Percentiles rank a stretch among this genome's conserved stretches.
phyloP scores from a whole-genome alignment of 2,888 invertebrate species.

The Scrobipalpa costella region DNA sequence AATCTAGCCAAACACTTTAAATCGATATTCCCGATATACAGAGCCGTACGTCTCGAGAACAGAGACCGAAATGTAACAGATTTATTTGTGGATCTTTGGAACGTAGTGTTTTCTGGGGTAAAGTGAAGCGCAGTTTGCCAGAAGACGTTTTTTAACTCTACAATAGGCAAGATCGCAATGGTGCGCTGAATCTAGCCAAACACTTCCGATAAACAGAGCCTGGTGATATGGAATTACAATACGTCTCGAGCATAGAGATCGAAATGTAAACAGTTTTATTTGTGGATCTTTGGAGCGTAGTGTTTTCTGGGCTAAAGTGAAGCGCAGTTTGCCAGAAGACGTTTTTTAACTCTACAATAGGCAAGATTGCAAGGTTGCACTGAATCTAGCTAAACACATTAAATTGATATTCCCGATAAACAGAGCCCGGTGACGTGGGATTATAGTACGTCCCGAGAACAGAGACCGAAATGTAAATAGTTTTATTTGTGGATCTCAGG shows the following conservation, averaged over 20 bases:
- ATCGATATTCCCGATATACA: slow-evolving; percentile 21
- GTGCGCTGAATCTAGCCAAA: too few species aligned
- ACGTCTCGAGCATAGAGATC: background rate
- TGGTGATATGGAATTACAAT: background rate
- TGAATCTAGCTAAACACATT: too few species aligned
- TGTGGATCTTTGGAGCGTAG: slow-evolving; percentile 15
- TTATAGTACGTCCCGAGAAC: background rate
- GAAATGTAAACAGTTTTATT: slow-evolving; percentile 18
- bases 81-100: slow-evolving; percentile 20
- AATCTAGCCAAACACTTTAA: too few species aligned
- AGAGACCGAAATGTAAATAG: slow-evolving; percentile 11
- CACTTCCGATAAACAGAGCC: slow-evolving; percentile 19
- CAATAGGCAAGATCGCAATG: background rate
- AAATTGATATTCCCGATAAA: slow-evolving; percentile 22
- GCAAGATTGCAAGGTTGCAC: background rate
- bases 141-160: background rate
- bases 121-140: background rate
- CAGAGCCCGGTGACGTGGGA: background rate
- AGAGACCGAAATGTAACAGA: slow-evolving; percentile 9
- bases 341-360: background rate
- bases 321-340: background rate
- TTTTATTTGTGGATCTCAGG: slow-evolving; percentile 19
- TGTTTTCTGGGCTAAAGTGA: background rate
- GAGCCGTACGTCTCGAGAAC: background rate
- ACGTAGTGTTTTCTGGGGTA: background rate